phyloP scores from a whole-genome alignment of 92 coral and sea anemone species.

The Micromussa lordhowensis region DNA sequence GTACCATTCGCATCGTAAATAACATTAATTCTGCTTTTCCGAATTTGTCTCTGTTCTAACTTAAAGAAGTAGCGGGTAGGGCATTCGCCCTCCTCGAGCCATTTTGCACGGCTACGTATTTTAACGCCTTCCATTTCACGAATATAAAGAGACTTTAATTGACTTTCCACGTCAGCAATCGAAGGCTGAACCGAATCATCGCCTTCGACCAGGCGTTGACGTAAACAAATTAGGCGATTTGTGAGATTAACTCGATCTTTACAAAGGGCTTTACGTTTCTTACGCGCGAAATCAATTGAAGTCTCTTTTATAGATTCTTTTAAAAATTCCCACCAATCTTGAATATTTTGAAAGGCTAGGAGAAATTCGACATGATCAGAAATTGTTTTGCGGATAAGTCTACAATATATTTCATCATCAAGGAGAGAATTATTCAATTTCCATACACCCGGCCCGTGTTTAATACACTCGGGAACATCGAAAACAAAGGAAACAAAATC shows the following conservation, averaged over 20 bases:
- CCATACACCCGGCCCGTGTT: background rate
- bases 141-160: background rate
- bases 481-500: background rate
- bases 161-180: background rate
- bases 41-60: background rate
- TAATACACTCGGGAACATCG: background rate
- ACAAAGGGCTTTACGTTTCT: background rate
- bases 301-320: background rate
- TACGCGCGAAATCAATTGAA: background rate
- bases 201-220: background rate
- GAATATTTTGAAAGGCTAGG: background rate
- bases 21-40: background rate
- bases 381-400: background rate
- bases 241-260: background rate
- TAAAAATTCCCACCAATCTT: conserved; percentile 25
- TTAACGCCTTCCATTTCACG: background rate
- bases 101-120: background rate
- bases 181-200: background rate
- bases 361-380: background rate
- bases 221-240: background rate
- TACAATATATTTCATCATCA: background rate
- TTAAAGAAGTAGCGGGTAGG: conserved; percentile 5
- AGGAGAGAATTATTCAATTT: conserved; percentile 3
- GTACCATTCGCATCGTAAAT: background rate
- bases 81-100: conserved; percentile 22